Evolutionary conservation across 2,888 invertebrate genomes (phyloP).

Genomic region (Agrotis ipsilon): DNA sequence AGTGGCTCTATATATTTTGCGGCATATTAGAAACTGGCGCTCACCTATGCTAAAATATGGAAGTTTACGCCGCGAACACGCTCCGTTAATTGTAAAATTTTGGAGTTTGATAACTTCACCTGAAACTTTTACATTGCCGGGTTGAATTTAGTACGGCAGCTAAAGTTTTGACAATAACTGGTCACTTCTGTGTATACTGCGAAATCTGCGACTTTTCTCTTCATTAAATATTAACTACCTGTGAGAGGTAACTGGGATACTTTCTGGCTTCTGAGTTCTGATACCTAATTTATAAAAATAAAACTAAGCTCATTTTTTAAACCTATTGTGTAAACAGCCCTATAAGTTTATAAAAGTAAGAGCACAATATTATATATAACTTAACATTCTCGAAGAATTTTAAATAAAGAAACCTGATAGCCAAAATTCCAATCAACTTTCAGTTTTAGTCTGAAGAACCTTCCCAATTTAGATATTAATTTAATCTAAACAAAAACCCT

Average conservation of each 20-base stretch:
- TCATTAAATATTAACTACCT: constrained; percentile 44
- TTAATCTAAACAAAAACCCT: constrained; percentile 34
- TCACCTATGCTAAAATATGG: constrained; percentile 83
- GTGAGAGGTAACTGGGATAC: constrained; percentile 12
- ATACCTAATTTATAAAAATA: constrained; percentile 33
- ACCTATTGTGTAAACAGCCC: constrained; percentile 8
- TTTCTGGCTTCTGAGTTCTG: not conserved
- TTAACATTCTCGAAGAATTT: constrained; percentile 26
- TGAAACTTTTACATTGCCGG: constrained; percentile 64
- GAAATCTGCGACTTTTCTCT: constrained; percentile 61
- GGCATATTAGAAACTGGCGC: constrained; percentile 80
- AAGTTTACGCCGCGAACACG: constrained; percentile 76
- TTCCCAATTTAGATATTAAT: constrained; percentile 36
- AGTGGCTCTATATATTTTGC: constrained; percentile 79
- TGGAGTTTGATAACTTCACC: constrained; percentile 82
- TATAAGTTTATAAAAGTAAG: not conserved
- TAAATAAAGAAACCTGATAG: constrained; percentile 42
- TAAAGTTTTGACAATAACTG: constrained; percentile 76
- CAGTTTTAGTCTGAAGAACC: constrained; percentile 8
- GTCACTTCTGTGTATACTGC: constrained; percentile 65
- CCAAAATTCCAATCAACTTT: constrained; percentile 21
- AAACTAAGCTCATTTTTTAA: constrained; percentile 35
- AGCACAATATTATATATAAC: not conserved
- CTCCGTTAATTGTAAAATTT: constrained; percentile 84
- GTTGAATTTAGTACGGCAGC: constrained; percentile 67